Percentiles rank a stretch among this genome's conserved stretches.
Evolutionary conservation across 2,888 invertebrate genomes (phyloP).

Genomic region (Amitus sp.): DNA sequence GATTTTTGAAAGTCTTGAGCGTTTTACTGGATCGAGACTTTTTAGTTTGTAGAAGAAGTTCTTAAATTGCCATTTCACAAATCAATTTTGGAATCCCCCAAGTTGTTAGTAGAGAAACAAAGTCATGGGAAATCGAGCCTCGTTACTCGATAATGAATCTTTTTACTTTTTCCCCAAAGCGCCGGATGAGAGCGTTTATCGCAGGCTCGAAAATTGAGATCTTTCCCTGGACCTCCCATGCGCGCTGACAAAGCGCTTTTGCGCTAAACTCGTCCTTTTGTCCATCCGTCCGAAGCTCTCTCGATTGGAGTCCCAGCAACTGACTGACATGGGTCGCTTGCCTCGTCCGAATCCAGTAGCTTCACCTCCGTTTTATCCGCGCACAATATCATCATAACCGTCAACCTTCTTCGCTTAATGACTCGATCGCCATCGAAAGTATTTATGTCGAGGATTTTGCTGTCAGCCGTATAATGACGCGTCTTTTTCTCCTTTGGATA

Average conservation of each 20-base stretch:
- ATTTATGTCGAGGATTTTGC: conserved; percentile 15
- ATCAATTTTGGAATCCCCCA: background rate
- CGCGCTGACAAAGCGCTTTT: conserved; percentile 55
- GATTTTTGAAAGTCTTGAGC: conserved; percentile 10
- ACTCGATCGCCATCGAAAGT: conserved; percentile 8
- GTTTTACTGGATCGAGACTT: conserved; percentile 17
- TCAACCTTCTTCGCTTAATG: conserved; percentile 16
- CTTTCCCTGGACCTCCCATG: conserved; percentile 58
- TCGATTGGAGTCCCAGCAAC: conserved; percentile 17
- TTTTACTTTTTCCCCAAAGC: conserved; percentile 15
- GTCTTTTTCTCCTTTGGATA: conserved; percentile 30
- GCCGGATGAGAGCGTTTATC: conserved; percentile 43
- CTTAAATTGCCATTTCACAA: too few relatives aligned
- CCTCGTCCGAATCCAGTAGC: conserved; percentile 51
- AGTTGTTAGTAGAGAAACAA: background rate
- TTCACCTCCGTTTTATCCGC: conserved; percentile 15
- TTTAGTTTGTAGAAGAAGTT: too few relatives aligned
- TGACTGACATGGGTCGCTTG: conserved; percentile 49
- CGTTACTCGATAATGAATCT: conserved; percentile 24
- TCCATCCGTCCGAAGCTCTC: conserved; percentile 42
- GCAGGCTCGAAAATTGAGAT: conserved; percentile 51
- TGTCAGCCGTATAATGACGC: conserved; percentile 13
- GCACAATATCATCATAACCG: conserved; percentile 31
- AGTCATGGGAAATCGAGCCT: background rate
- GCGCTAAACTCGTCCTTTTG: conserved; percentile 54